Conservation (phyloP, 2,797 vertebrate species). For the Darevskia nairensis region DNA sequence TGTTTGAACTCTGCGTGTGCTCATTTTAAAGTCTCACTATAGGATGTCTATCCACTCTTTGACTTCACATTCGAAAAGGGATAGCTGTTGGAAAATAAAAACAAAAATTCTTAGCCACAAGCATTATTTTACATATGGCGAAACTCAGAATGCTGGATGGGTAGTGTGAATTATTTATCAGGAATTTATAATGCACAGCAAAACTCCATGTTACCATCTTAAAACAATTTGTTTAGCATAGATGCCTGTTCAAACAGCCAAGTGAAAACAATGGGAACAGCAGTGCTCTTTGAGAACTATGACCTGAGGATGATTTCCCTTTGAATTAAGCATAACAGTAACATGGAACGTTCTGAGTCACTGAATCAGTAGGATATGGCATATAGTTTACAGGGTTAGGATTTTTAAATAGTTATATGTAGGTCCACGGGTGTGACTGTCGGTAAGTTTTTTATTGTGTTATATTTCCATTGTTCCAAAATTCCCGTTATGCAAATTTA, state of each 20-base stretch:
- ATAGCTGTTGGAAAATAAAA: not conserved
- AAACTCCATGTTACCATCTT: not conserved
- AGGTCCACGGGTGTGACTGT: not conserved
- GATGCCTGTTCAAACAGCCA: not conserved
- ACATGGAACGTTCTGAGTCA: not conserved
- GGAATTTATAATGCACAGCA: not conserved
- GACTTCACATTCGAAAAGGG: not conserved
- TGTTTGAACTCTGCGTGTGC: not conserved
- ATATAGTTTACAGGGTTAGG: not conserved
- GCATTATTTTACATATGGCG: not conserved
- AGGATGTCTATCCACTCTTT: accelerated
- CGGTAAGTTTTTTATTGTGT: not conserved
- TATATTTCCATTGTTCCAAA: slow-evolving; percentile 1
- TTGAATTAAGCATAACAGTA: not conserved
- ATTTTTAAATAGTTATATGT: not conserved
- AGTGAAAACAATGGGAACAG: not conserved
- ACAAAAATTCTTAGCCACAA: not conserved
- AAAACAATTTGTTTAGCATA: not conserved
- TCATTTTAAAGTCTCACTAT: not conserved
- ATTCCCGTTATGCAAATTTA: not conserved
- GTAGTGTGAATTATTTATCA: not conserved
- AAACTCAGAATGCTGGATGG: not conserved
- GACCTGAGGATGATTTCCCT: not conserved
- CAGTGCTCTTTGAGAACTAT: not conserved
- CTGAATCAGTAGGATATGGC: not conserved